Conservation (phyloP, 2,888 invertebrate genomes). For the Hemicrepidius hirtus region DNA sequence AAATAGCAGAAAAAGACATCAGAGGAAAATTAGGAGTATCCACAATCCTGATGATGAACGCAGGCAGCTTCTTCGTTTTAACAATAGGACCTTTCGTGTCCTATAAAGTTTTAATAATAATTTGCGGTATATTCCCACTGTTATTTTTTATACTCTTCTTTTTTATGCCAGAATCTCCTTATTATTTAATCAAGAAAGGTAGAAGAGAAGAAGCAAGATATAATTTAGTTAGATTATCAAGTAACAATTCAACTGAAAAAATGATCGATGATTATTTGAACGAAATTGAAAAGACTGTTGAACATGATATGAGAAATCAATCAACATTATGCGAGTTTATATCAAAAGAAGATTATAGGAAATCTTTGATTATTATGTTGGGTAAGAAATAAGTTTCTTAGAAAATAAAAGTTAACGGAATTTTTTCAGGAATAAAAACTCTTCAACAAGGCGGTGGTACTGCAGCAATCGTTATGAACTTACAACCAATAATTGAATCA, state of each 20-base stretch:
- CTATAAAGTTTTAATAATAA: constrained; percentile 66
- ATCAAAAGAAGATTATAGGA: constrained; percentile 25
- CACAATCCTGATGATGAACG: constrained; percentile 67
- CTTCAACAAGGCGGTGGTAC: constrained; percentile 8
- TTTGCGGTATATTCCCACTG: constrained; percentile 65
- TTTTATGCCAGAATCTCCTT: constrained; percentile 72
- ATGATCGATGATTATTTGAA: constrained; percentile 64
- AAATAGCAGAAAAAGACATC: too few relatives aligned
- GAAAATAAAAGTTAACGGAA: too few relatives aligned
- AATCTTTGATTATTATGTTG: constrained; percentile 19
- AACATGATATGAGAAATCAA: constrained; percentile 44
- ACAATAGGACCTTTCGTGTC: constrained; percentile 68
- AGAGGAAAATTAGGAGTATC: constrained; percentile 68
- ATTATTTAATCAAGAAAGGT: constrained; percentile 70
- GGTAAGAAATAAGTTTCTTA: constrained; percentile 15
- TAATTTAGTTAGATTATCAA: constrained; percentile 63
- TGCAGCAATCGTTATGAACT: constrained; percentile 1
- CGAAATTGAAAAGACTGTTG: constrained; percentile 67
- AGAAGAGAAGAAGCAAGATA: constrained; percentile 64
- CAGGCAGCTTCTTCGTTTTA: constrained; percentile 69
- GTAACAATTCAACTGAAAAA: constrained; percentile 66
- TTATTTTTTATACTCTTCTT: constrained; percentile 67
- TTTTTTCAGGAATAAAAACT: constrained; percentile 1
- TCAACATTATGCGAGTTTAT: constrained; percentile 16
- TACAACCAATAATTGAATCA: constrained; percentile 75